Base-by-base conservation (phyloP, 2,888 invertebrate genomes). In the Sphaerophoria rueppellii region DNA sequence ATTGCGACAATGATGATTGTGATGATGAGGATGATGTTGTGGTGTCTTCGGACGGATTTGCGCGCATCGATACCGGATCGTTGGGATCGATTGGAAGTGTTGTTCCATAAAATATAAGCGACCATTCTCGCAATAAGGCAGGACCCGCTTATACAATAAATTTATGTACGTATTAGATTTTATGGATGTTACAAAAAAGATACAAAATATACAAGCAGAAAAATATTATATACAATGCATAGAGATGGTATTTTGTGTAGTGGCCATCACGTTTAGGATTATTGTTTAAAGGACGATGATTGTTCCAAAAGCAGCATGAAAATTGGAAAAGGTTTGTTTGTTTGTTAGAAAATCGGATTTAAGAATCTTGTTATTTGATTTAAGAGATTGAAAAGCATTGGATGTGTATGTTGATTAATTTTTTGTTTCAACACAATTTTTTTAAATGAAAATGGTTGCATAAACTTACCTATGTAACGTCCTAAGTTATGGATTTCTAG, bases 401-500 rank as follows among this genome's bases (percentile, higher is more conserved):
- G 14, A 57, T 32, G 2, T 57, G 16, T 60, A 24, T 40, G 14
- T 4, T 4, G 24, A 24, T 24, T 24, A 1, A 24, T 24, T 24
- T 24, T 9, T n/a, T 43, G 43, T 43, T 43, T 24, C 24, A 24
- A 24, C 24, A 24, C 24, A 24, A 24, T 24, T 24, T 2, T 24
- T 24, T 24, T 24, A 24, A 24, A 2, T 24, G 2, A 2, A 24
- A 24, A 24, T 24, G 24, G 9, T 40, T 7, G 0, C 12, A 43
- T 11, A 11, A 48, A 89, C 91, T 89, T 92, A 98, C 97, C 97
- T 93, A 96, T 94, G 90, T 95, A 96, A 89, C 96, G 94, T 87
- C 98, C 98, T 92, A 98, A 97, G 91, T 98, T 98, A 91, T 98
- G 98, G 82, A 99, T 97, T 92, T 98, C 98, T 81, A 99, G 93